Percentiles rank a stretch among this genome's conserved stretches.
Evolutionary conservation across 2,797 vertebrate species (phyloP).

Genomic region (Ctenopoma kingsleyae): DNA sequence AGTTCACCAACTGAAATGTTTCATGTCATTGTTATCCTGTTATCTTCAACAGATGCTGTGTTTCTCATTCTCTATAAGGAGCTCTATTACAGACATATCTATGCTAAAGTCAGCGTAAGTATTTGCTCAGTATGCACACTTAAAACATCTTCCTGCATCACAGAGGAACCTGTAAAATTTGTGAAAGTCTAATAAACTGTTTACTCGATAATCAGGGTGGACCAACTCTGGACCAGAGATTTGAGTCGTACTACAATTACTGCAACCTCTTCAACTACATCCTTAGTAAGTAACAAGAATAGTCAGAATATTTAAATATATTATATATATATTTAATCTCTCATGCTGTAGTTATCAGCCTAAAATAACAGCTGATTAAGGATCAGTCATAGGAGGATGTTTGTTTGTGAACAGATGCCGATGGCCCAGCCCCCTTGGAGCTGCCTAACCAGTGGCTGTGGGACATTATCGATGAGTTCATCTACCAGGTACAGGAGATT

Average conservation of each 20-base stretch:
- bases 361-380: background rate
- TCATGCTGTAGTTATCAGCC: background rate
- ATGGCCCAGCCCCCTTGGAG: slow-evolving; percentile 96
- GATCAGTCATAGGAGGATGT: background rate
- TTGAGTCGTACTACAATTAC: slow-evolving; percentile 99
- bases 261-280: slow-evolving; percentile 99
- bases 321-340: background rate
- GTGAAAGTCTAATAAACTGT: background rate
- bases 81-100: slow-evolving; percentile 98
- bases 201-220: slow-evolving; percentile 87
- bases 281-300: slow-evolving; percentile 90
- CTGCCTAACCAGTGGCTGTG: slow-evolving; percentile 99
- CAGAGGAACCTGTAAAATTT: background rate
- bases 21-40: background rate
- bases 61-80: slow-evolving; percentile 99
- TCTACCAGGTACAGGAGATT: slow-evolving; percentile 90
- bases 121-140: background rate
- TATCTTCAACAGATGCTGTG: slow-evolving; percentile 89
- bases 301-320: background rate
- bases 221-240: slow-evolving; percentile 96
- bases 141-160: accelerated
- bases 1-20: background rate
- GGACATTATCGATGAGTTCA: slow-evolving; percentile 99
- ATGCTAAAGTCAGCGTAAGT: slow-evolving; percentile 99
- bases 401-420: slow-evolving; percentile 88